Base-by-base conservation (phyloP, 2,797 vertebrate species). In the Hemibagrus guttatus region DNA sequence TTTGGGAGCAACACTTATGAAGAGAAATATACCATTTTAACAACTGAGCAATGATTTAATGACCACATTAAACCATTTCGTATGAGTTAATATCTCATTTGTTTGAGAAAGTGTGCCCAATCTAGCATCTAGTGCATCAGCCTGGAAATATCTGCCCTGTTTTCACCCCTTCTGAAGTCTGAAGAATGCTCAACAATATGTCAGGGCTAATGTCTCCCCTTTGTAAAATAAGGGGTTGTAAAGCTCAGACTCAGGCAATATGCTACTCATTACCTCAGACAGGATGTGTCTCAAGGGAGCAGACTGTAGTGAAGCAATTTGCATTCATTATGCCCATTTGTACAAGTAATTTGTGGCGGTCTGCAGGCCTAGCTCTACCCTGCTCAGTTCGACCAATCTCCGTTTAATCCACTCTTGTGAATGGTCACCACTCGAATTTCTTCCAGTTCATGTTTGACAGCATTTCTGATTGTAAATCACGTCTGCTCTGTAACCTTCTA, bases 291-390 rank as follows among this genome's bases (percentile, higher is more conserved):
- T 86, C 84, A 83, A 78, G 69, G 85, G 86, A 87, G 71, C 85
- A 23, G 87, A 85, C 84, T 86, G 83, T 85, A 89, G 86, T 72
- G 39, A 85, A 83, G 84, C 85, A 88, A 89, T 88, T 89, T 87
- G 88, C 86, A 86, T 90, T 89, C 81, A 87, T 88, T 89, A 84
- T 85, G 58, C 80, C 86, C 88, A 90, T 91, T 89, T 89, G 90
- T 88, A 88, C 26, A 39, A 72, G 79, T 88, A 63, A 88, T 88
- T 87, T 80, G 81, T 87, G 87, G 64, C 80, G 58, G 85, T 80
- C 68, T 83, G 52, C 72, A 64, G 52, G 76, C 85, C 87, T 87
- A 23, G 85, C 68, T 28, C 81, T 83, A 84, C 59, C 83, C 74
- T 61, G 85, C 84, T 82, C 81, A 52, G 28, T 82, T 69, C 78